phyloP scores from a whole-genome alignment of 2,113 vertebrate genomes.

The Notarius lentiginosus region DNA sequence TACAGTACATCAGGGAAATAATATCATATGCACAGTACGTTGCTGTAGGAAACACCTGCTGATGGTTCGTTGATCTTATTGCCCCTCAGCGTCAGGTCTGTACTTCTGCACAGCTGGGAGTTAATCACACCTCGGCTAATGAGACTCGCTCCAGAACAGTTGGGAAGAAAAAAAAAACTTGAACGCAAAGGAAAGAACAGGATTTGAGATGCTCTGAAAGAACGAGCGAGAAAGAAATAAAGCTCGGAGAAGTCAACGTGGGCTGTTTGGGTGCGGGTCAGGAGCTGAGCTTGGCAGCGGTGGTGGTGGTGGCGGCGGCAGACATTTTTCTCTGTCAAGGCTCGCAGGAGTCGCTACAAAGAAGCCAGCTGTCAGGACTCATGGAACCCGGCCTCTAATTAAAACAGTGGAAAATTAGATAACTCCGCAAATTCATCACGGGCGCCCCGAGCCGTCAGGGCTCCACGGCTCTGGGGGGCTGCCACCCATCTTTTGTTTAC shows the following conservation, averaged over 20 bases:
- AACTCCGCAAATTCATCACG: constrained; percentile 96
- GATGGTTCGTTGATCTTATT: constrained; percentile 65
- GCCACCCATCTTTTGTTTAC: constrained; percentile 93
- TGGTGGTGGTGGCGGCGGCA: constrained; percentile 64
- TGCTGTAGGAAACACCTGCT: constrained; percentile 65
- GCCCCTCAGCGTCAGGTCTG: constrained; percentile 60
- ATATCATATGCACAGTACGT: neutral
- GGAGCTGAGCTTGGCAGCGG: constrained; percentile 82
- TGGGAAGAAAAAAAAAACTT: constrained; percentile 49
- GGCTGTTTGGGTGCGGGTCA: constrained; percentile 68
- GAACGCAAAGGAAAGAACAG: constrained; percentile 36
- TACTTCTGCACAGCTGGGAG: constrained; percentile 61
- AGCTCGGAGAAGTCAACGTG: neutral
- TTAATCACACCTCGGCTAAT: constrained; percentile 68
- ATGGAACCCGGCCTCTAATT: constrained; percentile 92
- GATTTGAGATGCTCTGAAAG: constrained; percentile 34
- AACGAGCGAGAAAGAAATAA: constrained; percentile 27
- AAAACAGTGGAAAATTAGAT: constrained; percentile 99
- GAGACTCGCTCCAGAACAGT: constrained; percentile 60
- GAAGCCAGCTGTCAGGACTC: constrained; percentile 93
- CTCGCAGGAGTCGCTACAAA: constrained; percentile 86
- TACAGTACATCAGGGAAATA: constrained; percentile 43
- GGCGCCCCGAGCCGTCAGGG: constrained; percentile 87
- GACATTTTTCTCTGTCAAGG: constrained; percentile 97
- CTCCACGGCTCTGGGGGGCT: constrained; percentile 68